Evolutionary conservation across 2,797 vertebrate genomes (phyloP).

Genomic region (Poeciliopsis turneri): DNA sequence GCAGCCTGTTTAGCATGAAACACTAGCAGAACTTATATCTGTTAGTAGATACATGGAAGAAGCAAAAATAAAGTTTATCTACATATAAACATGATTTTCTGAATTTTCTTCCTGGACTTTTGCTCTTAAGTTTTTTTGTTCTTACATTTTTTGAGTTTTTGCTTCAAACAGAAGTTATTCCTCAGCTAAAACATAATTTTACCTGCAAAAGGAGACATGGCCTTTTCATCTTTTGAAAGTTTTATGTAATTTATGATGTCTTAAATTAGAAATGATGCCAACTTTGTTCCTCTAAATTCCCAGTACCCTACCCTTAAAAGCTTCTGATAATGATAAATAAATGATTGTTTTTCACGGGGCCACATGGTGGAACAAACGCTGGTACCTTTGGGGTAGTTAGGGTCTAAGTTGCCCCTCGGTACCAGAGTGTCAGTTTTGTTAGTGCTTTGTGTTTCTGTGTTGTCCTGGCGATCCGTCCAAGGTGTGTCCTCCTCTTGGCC

Average conservation of each 20-base stretch:
- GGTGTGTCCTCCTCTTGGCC: background rate
- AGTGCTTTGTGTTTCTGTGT: background rate
- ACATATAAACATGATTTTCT: background rate
- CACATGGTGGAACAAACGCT: background rate
- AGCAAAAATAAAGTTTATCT: background rate
- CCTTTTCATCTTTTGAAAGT: conserved; percentile 14
- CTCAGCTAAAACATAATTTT: conserved; percentile 23
- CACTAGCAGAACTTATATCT: background rate
- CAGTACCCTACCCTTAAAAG: background rate
- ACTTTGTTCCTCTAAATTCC: background rate
- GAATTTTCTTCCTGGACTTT: background rate
- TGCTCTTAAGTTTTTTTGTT: background rate
- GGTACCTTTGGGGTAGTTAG: background rate
- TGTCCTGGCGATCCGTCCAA: background rate
- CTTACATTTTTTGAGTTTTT: conserved; percentile 29
- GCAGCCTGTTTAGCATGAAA: too few species aligned
- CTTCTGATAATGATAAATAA: background rate
- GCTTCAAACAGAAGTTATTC: conserved; percentile 51
- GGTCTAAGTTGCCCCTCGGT: background rate
- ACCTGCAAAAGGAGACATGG: conserved; percentile 8
- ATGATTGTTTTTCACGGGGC: background rate
- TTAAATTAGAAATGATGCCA: background rate
- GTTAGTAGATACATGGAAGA: background rate
- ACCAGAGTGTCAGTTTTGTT: background rate
- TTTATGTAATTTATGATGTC: background rate